Percentiles rank a stretch among this genome's conserved stretches.
Evolutionary conservation across 2,797 vertebrate species (phyloP).

Genomic region (Zalophus californianus): DNA sequence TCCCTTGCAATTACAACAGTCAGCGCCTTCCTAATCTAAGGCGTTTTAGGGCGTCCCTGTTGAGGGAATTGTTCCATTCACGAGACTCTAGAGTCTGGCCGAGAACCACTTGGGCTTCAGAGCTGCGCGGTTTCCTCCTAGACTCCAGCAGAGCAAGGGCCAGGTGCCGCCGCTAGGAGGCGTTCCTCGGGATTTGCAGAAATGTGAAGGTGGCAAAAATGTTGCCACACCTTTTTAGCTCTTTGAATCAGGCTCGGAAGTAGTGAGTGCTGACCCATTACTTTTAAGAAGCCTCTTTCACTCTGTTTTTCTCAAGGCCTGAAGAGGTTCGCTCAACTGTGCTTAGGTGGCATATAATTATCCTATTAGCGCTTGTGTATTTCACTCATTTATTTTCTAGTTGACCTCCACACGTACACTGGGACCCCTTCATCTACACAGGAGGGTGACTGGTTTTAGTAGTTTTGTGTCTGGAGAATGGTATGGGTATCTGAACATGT

Average conservation of each 20-base stretch:
- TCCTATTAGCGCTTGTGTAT: too few relatives aligned
- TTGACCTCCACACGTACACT: accelerated
- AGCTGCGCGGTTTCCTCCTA: accelerated
- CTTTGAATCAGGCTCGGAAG: too few relatives aligned
- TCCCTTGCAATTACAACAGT: too few relatives aligned
- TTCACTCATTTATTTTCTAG: background rate
- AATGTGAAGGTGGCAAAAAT: too few relatives aligned
- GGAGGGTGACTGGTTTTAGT: background rate
- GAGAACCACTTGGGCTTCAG: accelerated
- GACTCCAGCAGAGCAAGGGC: background rate
- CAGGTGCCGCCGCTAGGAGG: background rate
- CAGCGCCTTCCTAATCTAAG: background rate
- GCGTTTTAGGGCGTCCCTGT: background rate
- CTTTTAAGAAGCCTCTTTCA: background rate
- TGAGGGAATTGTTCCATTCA: background rate
- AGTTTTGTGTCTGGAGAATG: too few relatives aligned
- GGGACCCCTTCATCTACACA: background rate
- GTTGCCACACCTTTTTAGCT: accelerated
- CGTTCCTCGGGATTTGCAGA: background rate
- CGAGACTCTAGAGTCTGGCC: too few relatives aligned
- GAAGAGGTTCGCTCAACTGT: background rate
- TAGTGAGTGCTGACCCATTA: background rate
- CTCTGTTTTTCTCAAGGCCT: background rate
- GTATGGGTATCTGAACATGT: background rate
- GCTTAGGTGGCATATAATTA: accelerated